Conservation (phyloP, 2,797 vertebrate genomes). For the Chloroceryle amazona region DNA sequence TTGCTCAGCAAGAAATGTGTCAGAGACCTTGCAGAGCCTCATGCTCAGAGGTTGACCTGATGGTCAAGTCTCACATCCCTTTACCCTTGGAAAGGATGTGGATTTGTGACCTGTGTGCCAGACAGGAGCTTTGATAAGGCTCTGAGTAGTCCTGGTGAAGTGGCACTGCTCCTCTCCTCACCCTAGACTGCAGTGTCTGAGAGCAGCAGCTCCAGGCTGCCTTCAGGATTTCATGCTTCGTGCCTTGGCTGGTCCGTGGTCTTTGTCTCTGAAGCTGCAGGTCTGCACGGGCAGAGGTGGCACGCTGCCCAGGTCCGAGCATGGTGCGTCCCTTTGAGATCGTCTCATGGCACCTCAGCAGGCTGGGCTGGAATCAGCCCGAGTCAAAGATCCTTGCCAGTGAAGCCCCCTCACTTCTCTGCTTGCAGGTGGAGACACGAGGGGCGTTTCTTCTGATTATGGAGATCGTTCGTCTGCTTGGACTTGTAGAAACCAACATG, state of each 20-base stretch:
- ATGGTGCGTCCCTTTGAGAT: fast-evolving
- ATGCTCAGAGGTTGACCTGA: neutral
- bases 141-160: neutral
- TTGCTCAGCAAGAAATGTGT: neutral
- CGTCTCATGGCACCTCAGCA: neutral
- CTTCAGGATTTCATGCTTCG: neutral
- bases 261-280: neutral
- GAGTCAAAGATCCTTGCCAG: no score
- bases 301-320: neutral
- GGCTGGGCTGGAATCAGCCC: neutral
- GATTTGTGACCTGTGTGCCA: neutral
- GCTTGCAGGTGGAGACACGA: constrained; percentile 83
- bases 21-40: neutral
- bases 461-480: constrained; percentile 85
- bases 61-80: neutral
- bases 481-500: constrained; percentile 83
- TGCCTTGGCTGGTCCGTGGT: neutral
- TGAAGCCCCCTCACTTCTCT: neutral
- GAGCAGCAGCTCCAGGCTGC: neutral
- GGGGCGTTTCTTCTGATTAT: constrained; percentile 85
- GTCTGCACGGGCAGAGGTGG: neutral
- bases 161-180: neutral
- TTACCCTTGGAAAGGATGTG: neutral
- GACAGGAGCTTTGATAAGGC: neutral
- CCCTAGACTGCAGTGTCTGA: neutral